These are phyloP conservation scores for Aphelocoma coerulescens DNA, from an alignment of 2,113 vertebrate species.

Conservation along the genomic window DNA sequence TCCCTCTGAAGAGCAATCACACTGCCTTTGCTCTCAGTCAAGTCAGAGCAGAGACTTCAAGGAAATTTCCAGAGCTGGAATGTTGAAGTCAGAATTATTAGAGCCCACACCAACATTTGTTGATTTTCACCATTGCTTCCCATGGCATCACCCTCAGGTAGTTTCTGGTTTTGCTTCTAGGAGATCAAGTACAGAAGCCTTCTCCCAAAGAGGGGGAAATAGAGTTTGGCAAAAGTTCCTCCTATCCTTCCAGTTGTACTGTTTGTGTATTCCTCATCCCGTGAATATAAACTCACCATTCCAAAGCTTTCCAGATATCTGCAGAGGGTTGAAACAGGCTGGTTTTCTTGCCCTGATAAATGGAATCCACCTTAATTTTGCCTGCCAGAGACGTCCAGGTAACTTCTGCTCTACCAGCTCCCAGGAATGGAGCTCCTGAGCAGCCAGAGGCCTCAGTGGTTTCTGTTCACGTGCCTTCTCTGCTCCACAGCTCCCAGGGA, in stretches of 20 bases:
- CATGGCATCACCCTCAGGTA: not conserved
- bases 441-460: not conserved
- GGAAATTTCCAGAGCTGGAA: not conserved
- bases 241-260: not conserved
- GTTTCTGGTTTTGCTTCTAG: not conserved
- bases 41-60: not conserved
- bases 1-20: not conserved
- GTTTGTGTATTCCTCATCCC: not conserved
- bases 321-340: not conserved
- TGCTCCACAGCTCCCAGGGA: not conserved
- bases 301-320: not conserved
- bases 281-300: not conserved
- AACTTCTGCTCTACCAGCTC: not conserved
- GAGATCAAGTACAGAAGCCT: not conserved
- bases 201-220: not conserved
- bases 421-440: not conserved
- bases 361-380: not conserved
- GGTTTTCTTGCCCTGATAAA: not conserved
- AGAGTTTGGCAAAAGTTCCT: not conserved
- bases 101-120: not conserved
- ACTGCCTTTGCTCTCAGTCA: not conserved
- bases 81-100: not conserved
- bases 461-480: accelerated
- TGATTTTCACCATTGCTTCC: not conserved
- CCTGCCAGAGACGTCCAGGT: not conserved